Conservation (phyloP, 2,113 vertebrate species). For the Carettochelys insculpta region DNA sequence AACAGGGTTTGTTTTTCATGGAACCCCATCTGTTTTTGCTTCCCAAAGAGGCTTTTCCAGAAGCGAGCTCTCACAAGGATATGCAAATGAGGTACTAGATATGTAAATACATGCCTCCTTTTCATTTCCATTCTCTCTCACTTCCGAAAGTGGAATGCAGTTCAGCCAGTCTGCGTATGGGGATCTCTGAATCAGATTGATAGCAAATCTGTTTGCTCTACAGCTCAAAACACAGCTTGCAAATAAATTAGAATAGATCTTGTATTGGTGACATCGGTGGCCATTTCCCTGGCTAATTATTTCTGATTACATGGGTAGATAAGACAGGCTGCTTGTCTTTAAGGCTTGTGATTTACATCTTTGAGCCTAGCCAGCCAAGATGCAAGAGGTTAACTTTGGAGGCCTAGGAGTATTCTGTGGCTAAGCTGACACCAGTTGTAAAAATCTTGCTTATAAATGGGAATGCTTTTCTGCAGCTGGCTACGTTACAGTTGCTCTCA, state of each 20-base stretch:
- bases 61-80: too few relatives aligned
- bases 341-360: background rate
- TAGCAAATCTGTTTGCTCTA: background rate
- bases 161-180: too few relatives aligned
- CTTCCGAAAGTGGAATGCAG: too few relatives aligned
- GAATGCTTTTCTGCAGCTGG: background rate
- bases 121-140: too few relatives aligned
- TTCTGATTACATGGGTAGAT: background rate
- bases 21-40: too few relatives aligned
- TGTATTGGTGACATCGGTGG: background rate
- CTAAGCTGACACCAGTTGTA: background rate
- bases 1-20: too few relatives aligned
- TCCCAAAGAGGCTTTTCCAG: too few relatives aligned
- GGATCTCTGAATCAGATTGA: background rate
- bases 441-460: background rate
- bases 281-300: background rate
- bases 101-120: too few relatives aligned
- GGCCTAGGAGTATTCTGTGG: background rate
- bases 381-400: background rate
- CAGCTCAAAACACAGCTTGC: background rate
- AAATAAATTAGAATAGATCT: background rate
- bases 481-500: background rate
- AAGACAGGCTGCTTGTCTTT: background rate
- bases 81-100: too few relatives aligned
- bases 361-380: background rate